A percentile compares a stretch with the other conserved stretches of the same genome.
phyloP scores from a whole-genome alignment of 1,140 invertebrate genomes.

The Nylanderia fulva region DNA sequence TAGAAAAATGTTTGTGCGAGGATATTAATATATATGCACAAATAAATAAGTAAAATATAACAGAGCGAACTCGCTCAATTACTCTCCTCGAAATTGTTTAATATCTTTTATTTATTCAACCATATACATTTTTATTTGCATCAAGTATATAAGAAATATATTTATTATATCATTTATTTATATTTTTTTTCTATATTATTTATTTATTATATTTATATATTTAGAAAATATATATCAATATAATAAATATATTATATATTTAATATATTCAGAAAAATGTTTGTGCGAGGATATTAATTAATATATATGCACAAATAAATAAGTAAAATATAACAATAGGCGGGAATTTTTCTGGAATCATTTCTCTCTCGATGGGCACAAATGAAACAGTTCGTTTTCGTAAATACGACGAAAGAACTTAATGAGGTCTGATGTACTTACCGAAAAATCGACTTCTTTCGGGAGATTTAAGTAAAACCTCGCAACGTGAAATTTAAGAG shows the following conservation, averaged over 20 bases:
- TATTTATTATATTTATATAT: background rate
- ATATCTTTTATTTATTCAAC: background rate
- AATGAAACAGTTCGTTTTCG: background rate
- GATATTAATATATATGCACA: too few relatives aligned
- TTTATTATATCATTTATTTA: too few relatives aligned
- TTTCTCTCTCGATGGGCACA: background rate
- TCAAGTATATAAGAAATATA: background rate
- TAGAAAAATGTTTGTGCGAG: too few relatives aligned
- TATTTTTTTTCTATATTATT: too few relatives aligned
- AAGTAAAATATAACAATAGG: background rate
- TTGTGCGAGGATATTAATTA: too few relatives aligned
- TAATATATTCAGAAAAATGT: background rate
- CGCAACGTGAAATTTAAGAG: constrained; percentile 88
- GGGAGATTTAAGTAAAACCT: constrained; percentile 89
- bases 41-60: too few relatives aligned
- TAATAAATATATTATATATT: too few relatives aligned
- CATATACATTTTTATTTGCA: background rate
- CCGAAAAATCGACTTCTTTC: constrained; percentile 87
- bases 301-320: background rate
- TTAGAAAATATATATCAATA: too few relatives aligned
- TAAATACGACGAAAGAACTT: background rate
- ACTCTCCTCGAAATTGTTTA: background rate
- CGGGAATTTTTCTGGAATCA: background rate
- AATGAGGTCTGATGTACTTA: constrained; percentile 81
- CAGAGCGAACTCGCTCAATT: background rate